Evolutionary conservation across 2,113 vertebrate species (phyloP), one percentile per base, ranked within the genome.

Genomic region (Gallinago jamesoni): DNA sequence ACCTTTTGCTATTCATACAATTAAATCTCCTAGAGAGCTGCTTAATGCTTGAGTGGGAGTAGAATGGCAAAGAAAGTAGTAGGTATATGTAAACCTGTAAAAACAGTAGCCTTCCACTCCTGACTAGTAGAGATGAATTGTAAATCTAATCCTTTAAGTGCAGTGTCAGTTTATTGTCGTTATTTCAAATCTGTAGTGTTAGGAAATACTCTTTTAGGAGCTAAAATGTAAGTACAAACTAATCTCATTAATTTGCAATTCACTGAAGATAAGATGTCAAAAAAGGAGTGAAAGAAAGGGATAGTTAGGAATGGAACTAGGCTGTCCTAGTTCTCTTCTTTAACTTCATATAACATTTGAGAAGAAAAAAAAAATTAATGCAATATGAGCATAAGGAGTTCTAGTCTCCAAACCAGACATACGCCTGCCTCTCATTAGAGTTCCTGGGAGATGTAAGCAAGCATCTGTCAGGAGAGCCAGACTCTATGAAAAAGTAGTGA

Each of bases 381-480:
- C 84, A 80, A 21, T 22, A 15, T 11, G 56, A 94, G 47, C 60
- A 67, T 3, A 27, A 87, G 37, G 76, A 92, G 55, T 39, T 24
- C 47, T 19, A 35, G 41, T 59, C 90, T 91, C 57, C 72, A 60
- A 63, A 91, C 53, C 87, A 96, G 91, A 90, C 70, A 95, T 37
- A 87, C 6, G 41, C 50, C 89, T 95, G 93, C 33, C 73, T 95
- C 72, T 91, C 91, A 67, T 95, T 93, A 95, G 85, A 67, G 95
- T 10, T 95, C 78, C 85, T 95, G 62, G 47, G 94, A 95, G 94
- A 94, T 74, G 23, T 15, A 72, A 93, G 91, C 57, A 84, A 87
- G 74, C 86, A 84, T 68, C 94, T 94, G 95, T 15, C 89, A 91
- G 63, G 60, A 94, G 94, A 87, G 80, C 14, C 82, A 96, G 87